Base-by-base conservation (phyloP, 2,888 invertebrate species). In the Pycnomerus fuliginosus region DNA sequence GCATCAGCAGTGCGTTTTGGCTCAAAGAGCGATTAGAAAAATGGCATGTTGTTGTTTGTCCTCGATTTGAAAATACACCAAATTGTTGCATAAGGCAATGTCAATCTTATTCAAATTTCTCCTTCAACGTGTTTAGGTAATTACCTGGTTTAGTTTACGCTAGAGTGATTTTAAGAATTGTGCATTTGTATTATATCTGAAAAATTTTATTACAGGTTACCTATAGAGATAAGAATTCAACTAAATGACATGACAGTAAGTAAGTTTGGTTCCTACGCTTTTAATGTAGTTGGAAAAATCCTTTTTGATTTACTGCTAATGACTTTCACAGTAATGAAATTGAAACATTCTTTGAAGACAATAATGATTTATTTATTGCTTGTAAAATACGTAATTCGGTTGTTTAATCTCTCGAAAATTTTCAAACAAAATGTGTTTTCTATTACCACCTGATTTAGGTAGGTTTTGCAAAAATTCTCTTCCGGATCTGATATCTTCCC, bases 91-190 rank as follows among this genome's bases (percentile, higher is more conserved):
- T 28, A 36, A 36, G 36, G 17, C 35, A 35, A 35, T 35, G 10
- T 8, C 10, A 37, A 37, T 28, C 29, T 37, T 27, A 28, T 20
- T n/a, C 4, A 23, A 14, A 32, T 22, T 38, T 38, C 22, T 22
- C 15, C 25, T 33, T 33, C 33, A 14, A 13, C 23, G 10, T 22
- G 33, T 33, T 33, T 33, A 29, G 23, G 38, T 38, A 29, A 38
- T 38, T 23, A 30, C 15, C 29, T 38, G 38, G 38, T 38, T 38
- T 38, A 38, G 29, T 38, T 38, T 38, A 22, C 38, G 38, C 30
- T 30, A 20, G 30, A 38, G 29, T 38, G 38, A 30, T 8, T 38
- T 38, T 38, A 30, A 38, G 34, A 34, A 30, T 22, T 30, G 24
- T 38, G 36, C 20, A 17, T 36, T 14, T 37, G 37, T 28, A n/a